Conservation (phyloP, 2,797 vertebrate genomes). For the Aeoliscus strigatus region DNA sequence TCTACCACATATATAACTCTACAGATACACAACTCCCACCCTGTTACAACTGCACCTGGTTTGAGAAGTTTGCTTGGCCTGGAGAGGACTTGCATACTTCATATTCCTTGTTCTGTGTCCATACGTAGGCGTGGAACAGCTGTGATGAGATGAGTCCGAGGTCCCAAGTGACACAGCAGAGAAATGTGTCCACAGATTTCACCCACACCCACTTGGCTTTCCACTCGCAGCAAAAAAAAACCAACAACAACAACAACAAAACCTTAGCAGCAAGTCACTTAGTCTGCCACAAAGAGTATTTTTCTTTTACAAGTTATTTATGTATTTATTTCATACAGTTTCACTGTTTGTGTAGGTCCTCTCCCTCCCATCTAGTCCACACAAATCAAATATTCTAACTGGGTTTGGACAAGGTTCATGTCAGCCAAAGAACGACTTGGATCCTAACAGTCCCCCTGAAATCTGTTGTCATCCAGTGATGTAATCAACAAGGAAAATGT, state of each 20-base stretch:
- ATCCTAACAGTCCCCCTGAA: too few species aligned
- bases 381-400: too few species aligned
- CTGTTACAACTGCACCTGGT: constrained; percentile 49
- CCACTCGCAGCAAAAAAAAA: constrained; percentile 32
- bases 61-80: constrained; percentile 34
- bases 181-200: constrained; percentile 50
- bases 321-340: too few species aligned
- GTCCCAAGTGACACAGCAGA: constrained; percentile 52
- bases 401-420: too few species aligned
- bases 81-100: constrained; percentile 39
- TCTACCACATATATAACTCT: too few species aligned
- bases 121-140: constrained; percentile 64
- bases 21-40: constrained; percentile 39
- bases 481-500: too few species aligned
- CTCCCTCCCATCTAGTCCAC: too few species aligned
- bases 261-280: too few species aligned
- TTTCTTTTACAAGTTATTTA: constrained; percentile 8
- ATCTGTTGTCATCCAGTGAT: too few species aligned
- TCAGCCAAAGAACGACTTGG: too few species aligned
- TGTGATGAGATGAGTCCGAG: constrained; percentile 57
- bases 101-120: constrained; percentile 38
- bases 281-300: constrained; percentile 10
- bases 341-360: too few species aligned
- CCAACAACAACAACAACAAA: too few species aligned
- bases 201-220: constrained; percentile 51